These are phyloP conservation scores for Biston stratarius DNA, from an alignment of 2,888 invertebrate species.

Conservation along the genomic window DNA sequence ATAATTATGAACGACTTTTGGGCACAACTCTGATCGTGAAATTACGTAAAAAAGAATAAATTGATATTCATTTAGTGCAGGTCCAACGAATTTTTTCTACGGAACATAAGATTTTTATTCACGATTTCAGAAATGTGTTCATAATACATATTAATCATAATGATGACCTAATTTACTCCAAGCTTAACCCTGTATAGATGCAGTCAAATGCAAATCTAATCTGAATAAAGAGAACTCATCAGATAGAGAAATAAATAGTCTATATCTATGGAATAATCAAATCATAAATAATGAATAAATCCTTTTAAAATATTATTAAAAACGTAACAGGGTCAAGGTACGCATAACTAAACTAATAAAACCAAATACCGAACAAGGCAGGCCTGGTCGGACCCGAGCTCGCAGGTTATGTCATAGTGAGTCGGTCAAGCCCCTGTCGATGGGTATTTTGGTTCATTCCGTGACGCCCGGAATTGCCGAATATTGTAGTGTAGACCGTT, in stretches of 20 bases:
- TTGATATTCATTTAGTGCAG: too few species aligned
- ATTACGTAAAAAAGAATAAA: too few species aligned
- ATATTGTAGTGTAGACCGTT: too few species aligned
- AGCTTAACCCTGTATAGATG: too few species aligned
- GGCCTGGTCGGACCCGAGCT: neutral
- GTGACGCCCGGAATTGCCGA: too few species aligned
- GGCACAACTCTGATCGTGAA: too few species aligned
- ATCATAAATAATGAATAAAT: constrained; percentile 9
- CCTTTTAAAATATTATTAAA: constrained; percentile 3
- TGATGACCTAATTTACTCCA: too few species aligned
- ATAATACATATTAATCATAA: too few species aligned
- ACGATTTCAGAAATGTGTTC: too few species aligned
- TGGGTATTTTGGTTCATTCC: neutral
- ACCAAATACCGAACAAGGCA: neutral
- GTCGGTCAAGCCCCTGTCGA: constrained; percentile 1
- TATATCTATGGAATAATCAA: constrained; percentile 5
- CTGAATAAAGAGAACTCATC: neutral
- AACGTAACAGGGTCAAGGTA: constrained; percentile 9
- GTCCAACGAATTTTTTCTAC: too few species aligned
- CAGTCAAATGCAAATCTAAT: neutral
- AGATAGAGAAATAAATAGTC: neutral
- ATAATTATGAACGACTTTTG: too few species aligned
- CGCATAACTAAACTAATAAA: constrained; percentile 1
- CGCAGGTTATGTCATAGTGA: neutral
- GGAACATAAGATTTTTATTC: too few species aligned